Percentiles rank a stretch among this genome's conserved stretches.
Conservation (phyloP, 2,113 vertebrate genomes). For the Turdus rufiventris region DNA sequence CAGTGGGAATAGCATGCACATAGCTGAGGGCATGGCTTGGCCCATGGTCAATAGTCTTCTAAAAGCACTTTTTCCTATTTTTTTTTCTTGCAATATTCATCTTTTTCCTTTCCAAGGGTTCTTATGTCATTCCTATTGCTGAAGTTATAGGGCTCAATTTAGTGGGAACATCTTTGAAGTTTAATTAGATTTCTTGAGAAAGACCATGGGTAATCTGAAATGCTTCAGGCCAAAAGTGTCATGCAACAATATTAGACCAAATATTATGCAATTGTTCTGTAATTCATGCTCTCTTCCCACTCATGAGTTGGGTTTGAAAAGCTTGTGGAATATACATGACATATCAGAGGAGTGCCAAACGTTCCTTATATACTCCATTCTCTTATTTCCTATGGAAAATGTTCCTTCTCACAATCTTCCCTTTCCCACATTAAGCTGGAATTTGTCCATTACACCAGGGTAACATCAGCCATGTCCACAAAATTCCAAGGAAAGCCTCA, state of each 20-base stretch:
- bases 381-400: not conserved
- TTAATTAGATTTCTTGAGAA: slow-evolving; percentile 46
- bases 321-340: not conserved
- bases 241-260: not conserved
- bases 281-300: not conserved
- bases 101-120: slow-evolving; percentile 17
- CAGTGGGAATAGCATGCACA: not conserved
- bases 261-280: slow-evolving; percentile 12
- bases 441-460: not conserved
- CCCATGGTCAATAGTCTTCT: not conserved
- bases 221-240: not conserved
- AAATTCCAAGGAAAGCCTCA: not conserved
- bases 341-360: not conserved
- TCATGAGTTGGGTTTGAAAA: not conserved
- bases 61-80: not conserved
- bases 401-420: not conserved
- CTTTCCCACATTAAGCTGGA: not conserved
- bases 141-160: not conserved
- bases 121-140: slow-evolving; percentile 8
- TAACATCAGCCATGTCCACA: not conserved
- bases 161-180: slow-evolving; percentile 41
- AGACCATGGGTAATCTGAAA: slow-evolving; percentile 3
- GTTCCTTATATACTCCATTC: not conserved
- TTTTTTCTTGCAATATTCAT: not conserved
- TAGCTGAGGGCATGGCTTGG: slow-evolving; percentile 29